Percentiles rank a stretch among this genome's conserved stretches.
Conservation (phyloP, 2,113 vertebrate species). For the Acinonyx jubatus region DNA sequence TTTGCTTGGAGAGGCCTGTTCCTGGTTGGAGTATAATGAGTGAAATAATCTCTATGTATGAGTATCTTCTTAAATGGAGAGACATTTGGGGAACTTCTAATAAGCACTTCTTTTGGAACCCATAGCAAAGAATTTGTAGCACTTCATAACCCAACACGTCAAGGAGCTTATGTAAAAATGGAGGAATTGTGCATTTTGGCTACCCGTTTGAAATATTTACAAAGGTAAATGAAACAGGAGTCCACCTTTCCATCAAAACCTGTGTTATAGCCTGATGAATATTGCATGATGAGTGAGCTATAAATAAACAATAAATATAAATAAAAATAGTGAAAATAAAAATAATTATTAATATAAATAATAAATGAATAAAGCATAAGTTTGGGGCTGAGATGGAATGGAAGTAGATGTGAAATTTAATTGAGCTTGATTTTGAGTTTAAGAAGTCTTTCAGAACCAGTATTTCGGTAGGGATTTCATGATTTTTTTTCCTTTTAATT, state of each 20-base stretch:
- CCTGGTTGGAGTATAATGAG: not conserved
- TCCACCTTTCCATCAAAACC: conserved; percentile 51
- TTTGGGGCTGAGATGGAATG: conserved; percentile 22
- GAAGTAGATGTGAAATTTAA: conserved; percentile 65
- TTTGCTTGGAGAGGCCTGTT: not conserved
- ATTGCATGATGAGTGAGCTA: conserved; percentile 82
- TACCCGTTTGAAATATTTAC: conserved; percentile 82
- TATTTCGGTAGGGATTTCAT: conserved; percentile 64
- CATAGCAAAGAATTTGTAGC: conserved; percentile 51
- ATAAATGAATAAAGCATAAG: conserved; percentile 74
- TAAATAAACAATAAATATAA: conserved; percentile 86
- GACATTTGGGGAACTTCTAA: conserved; percentile 29
- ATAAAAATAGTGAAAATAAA: conserved; percentile 82
- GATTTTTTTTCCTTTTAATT: conserved; percentile 76
- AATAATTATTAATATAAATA: conserved; percentile 82
- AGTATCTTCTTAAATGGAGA: conserved; percentile 2
- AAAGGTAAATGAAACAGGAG: conserved; percentile 80
- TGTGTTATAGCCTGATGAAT: conserved; percentile 80
- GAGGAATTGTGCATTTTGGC: conserved; percentile 65
- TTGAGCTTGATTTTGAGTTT: conserved; percentile 56
- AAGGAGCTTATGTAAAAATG: conserved; percentile 57
- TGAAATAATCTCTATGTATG: not conserved
- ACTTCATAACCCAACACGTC: conserved; percentile 65
- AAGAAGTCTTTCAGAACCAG: conserved; percentile 47
- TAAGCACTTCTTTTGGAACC: conserved; percentile 19